phyloP scores from a whole-genome alignment of 2,797 vertebrate species.

The Poecilia wingei region DNA sequence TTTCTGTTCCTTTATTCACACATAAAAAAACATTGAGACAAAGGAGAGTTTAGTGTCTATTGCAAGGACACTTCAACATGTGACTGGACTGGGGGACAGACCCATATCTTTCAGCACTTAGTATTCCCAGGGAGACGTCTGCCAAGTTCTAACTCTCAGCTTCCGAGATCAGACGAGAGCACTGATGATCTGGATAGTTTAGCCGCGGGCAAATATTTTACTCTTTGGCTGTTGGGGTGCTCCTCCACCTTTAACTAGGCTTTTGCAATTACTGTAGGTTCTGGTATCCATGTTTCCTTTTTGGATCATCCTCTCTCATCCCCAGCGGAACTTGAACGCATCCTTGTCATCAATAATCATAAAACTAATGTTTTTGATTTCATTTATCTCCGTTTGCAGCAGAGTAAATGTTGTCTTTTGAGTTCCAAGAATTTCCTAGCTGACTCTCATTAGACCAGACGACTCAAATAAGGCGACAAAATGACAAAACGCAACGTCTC shows the following conservation, averaged over 20 bases:
- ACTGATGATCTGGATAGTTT: not conserved
- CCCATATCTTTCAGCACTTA: not conserved
- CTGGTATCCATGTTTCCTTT: not conserved
- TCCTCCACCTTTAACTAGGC: not conserved
- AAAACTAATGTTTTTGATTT: slow-evolving; percentile 10
- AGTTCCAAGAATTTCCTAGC: slow-evolving; percentile 17
- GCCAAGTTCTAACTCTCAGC: not conserved
- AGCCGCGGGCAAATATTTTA: not conserved
- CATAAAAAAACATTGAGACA: not conserved
- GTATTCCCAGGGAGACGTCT: not conserved
- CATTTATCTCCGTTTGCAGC: slow-evolving; percentile 12
- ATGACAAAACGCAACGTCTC: slow-evolving; percentile 33
- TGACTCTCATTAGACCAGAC: slow-evolving; percentile 28
- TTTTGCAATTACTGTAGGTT: not conserved
- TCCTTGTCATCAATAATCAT: not conserved
- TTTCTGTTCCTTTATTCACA: not conserved
- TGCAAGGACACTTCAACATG: not conserved
- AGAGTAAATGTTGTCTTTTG: not conserved
- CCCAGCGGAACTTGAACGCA: not conserved
- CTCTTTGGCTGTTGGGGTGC: no score
- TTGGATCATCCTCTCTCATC: not conserved
- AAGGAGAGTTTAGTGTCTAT: not conserved
- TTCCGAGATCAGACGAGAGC: not conserved
- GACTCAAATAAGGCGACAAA: slow-evolving; percentile 16
- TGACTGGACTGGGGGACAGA: not conserved